Conservation (phyloP, 2,888 invertebrate species). For the Malthinus seriepunctatus region DNA sequence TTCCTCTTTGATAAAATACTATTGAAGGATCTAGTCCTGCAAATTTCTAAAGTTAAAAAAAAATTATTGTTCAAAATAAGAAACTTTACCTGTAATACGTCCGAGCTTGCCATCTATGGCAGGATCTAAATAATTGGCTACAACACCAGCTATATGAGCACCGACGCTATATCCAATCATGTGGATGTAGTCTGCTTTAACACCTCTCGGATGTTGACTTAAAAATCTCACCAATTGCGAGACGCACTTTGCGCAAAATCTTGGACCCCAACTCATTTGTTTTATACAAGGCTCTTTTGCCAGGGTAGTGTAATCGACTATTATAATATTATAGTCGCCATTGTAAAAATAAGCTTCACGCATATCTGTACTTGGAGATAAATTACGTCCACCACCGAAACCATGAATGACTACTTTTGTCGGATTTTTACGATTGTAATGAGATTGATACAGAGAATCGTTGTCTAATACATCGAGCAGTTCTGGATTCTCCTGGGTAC, state of each 20-base stretch:
- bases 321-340: slow-evolving; percentile 83
- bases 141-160: slow-evolving; percentile 82
- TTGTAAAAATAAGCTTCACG: slow-evolving; percentile 79
- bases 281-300: slow-evolving; percentile 83
- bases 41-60: slow-evolving; percentile 24
- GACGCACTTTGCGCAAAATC: slow-evolving; percentile 68
- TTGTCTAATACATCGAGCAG: slow-evolving; percentile 70
- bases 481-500: slow-evolving; percentile 75
- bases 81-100: slow-evolving; percentile 72
- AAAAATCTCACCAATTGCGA: slow-evolving; percentile 80
- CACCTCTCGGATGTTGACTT: slow-evolving; percentile 75
- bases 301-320: slow-evolving; percentile 81
- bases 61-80: neutral
- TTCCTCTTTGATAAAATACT: slow-evolving; percentile 81
- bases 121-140: slow-evolving; percentile 77
- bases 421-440: slow-evolving; percentile 76
- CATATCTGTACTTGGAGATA: slow-evolving; percentile 83
- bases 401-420: slow-evolving; percentile 91
- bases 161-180: slow-evolving; percentile 87
- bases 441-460: slow-evolving; percentile 72
- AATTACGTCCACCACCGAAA: slow-evolving; percentile 82
- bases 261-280: slow-evolving; percentile 56
- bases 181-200: slow-evolving; percentile 74
- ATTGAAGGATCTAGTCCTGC: slow-evolving; percentile 83
- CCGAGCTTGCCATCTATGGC: slow-evolving; percentile 77